Conservation (phyloP, 2,797 vertebrate species). For the Liasis olivaceus region DNA sequence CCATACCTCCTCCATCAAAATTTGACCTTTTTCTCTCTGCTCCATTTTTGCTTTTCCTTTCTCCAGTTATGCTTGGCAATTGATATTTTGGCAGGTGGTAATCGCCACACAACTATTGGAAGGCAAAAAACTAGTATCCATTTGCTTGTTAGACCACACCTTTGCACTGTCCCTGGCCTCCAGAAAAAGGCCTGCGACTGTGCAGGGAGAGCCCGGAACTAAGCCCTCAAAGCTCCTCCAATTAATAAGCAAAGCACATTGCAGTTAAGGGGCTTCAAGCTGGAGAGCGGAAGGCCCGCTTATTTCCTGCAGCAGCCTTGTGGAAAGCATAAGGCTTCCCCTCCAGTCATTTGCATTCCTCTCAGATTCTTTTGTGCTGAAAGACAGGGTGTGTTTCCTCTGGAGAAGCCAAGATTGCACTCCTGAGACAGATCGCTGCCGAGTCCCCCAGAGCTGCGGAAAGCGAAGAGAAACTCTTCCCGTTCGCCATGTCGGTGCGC, state of each 20-base stretch:
- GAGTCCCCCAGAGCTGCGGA: neutral
- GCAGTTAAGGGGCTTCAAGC: neutral
- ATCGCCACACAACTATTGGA: neutral
- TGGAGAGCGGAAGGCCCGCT: neutral
- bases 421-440: neutral
- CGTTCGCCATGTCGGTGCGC: neutral
- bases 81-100: neutral
- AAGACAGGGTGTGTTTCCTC: slow-evolving; percentile 21
- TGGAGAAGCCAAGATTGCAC: neutral
- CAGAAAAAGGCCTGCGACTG: neutral
- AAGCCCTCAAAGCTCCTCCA: neutral
- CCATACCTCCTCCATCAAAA: neutral
- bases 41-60: neutral
- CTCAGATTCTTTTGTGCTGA: slow-evolving; percentile 26
- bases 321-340: neutral
- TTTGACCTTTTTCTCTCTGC: neutral
- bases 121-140: neutral
- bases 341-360: slow-evolving; percentile 8
- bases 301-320: neutral
- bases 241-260: neutral
- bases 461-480: neutral
- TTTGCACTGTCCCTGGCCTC: neutral
- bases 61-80: neutral
- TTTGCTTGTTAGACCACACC: neutral
- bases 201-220: neutral